Base-by-base conservation (phyloP, 2,797 vertebrate species). In the Chaetodon trifasciatus region DNA sequence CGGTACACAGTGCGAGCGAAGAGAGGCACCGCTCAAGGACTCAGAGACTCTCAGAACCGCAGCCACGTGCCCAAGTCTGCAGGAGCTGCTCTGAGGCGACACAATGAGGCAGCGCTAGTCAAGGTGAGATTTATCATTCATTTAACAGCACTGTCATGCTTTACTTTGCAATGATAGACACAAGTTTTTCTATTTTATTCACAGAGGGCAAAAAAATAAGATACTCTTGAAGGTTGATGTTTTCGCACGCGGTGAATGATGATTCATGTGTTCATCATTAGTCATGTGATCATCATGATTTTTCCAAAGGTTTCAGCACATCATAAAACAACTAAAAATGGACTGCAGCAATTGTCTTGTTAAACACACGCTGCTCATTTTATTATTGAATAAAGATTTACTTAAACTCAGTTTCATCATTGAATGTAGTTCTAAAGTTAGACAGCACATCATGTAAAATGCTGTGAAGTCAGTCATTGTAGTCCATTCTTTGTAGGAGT, bases 1-100 rank as follows among this genome's bases (percentile, higher is more conserved):
- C 96, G 98, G 3, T 99, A 99, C 88, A 99, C 98, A 0, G 98
- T 99, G 57, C 92, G 98, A 86, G 98, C 98, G 1, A 98, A 97
- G 77, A 93, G 96, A 32, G 98, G 98, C 78, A 97, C 95, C 0
- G 94, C 96, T 28, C 98, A 99, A 93, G 95, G 97, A 11, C 87
- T 97, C 17, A 86, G 92, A 24, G 98, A 99, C 21, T 94, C 96
- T 67, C 96, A 97, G 90, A 97, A 95, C 78, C 94, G 95, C 2
- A 92, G 95, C 6, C 93, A 96, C 0, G 75, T 90, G 0, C 94
- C 97, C 0, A 97, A 95, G 73, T 99, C 98, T 0, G 98, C 97
- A 0, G 98, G 98, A 42, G 97, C 98, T 0, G 95, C 95, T 46
- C 91, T 99, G 83, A 94, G 98, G 76, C 95, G 98, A 69, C 92